Percentiles rank a stretch among this genome's conserved stretches.
These are phyloP conservation scores for Ptychodera flava DNA, from an alignment of 35 echinoderm and acorn worm genomes.

Conservation along the genomic window DNA sequence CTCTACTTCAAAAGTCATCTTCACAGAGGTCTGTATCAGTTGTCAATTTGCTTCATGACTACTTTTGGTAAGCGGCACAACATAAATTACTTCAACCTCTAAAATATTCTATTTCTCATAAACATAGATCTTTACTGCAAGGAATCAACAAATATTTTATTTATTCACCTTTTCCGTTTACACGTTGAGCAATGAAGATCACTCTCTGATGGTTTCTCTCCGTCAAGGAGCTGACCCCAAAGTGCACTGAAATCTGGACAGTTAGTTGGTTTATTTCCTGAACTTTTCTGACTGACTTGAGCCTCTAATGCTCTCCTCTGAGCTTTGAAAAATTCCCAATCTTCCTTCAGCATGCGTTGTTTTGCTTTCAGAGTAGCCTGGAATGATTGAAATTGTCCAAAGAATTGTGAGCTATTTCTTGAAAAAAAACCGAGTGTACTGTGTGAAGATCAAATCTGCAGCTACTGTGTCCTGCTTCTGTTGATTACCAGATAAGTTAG, in stretches of 20 bases:
- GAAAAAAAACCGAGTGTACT: too few relatives aligned
- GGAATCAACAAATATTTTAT: background rate
- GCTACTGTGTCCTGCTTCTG: too few relatives aligned
- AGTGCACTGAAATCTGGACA: background rate
- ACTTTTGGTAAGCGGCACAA: too few relatives aligned
- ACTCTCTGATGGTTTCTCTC: background rate
- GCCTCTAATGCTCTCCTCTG: constrained; percentile 17
- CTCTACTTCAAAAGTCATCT: too few relatives aligned
- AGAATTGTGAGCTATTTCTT: too few relatives aligned
- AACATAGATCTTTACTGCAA: too few relatives aligned
- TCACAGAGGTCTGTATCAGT: too few relatives aligned
- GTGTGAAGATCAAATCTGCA: too few relatives aligned
- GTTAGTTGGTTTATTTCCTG: background rate
- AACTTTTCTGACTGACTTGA: constrained; percentile 35
- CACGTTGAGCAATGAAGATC: background rate
- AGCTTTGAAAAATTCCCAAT: constrained; percentile 41
- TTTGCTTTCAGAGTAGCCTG: constrained; percentile 38
- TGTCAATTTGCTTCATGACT: too few relatives aligned
- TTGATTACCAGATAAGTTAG: too few relatives aligned
- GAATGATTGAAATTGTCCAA: background rate
- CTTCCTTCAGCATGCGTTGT: constrained; percentile 28
- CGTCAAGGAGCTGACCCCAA: background rate
- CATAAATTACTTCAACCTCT: too few relatives aligned
- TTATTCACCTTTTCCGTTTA: background rate
- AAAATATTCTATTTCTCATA: too few relatives aligned